These are phyloP conservation scores for Drosophila incognita DNA, from an alignment of 2,888 invertebrate species.

Conservation along the genomic window DNA sequence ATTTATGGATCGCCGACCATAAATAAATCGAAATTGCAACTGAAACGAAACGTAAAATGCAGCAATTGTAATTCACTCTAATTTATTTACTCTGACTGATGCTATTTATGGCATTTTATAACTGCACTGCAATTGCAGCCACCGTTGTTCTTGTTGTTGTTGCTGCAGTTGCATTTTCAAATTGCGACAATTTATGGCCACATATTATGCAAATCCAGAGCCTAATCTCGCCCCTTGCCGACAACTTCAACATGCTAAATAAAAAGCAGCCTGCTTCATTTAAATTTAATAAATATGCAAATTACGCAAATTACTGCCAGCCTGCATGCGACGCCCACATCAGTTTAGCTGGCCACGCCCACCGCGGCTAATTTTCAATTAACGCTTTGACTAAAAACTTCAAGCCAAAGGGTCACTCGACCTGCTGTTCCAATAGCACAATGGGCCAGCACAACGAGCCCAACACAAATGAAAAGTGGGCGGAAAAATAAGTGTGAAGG, in stretches of 20 bases:
- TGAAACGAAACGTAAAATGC: slow-evolving; percentile 51
- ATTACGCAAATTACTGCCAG: slow-evolving; percentile 67
- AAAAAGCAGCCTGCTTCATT: slow-evolving; percentile 51
- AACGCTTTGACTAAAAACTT: slow-evolving; percentile 54
- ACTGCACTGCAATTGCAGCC: slow-evolving; percentile 17
- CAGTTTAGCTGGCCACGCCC: slow-evolving; percentile 60
- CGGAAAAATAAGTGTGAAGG: background rate
- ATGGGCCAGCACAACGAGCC: slow-evolving; percentile 27
- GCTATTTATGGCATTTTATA: slow-evolving; percentile 69
- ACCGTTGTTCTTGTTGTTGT: slow-evolving; percentile 12
- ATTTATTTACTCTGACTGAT: slow-evolving; percentile 74
- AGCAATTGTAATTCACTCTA: slow-evolving; percentile 65
- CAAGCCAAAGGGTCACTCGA: slow-evolving; percentile 49
- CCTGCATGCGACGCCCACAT: slow-evolving; percentile 62
- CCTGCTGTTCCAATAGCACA: slow-evolving; percentile 7
- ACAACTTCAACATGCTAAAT: slow-evolving; percentile 2
- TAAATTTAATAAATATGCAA: slow-evolving; percentile 78
- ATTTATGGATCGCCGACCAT: slow-evolving; percentile 68
- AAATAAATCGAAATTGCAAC: slow-evolving; percentile 66
- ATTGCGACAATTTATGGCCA: slow-evolving; percentile 70
- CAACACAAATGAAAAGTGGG: slow-evolving; percentile 23
- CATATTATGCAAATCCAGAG: slow-evolving; percentile 73
- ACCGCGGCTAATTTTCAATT: slow-evolving; percentile 70
- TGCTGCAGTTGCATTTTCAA: slow-evolving; percentile 54
- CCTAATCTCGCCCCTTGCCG: slow-evolving; percentile 61